Conservation (phyloP, 2,888 invertebrate species). For the Ashinkailepas kermadecensis region DNA sequence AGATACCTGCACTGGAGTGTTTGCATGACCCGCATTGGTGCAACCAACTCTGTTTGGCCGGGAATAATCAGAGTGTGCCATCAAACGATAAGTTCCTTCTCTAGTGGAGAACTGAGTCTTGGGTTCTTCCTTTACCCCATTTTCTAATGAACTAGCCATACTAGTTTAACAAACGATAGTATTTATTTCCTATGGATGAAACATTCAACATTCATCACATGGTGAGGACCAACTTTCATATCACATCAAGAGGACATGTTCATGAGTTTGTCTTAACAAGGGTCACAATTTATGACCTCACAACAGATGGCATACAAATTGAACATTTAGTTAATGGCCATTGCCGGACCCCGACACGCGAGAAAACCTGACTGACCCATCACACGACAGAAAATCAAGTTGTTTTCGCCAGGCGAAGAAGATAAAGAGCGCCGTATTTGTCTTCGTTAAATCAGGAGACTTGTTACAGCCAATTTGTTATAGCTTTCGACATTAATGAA, state of each 20-base stretch:
- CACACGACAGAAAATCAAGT: no score
- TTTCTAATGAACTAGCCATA: conserved; percentile 36
- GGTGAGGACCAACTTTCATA: not conserved
- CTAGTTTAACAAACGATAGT: not conserved
- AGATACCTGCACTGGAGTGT: conserved; percentile 70
- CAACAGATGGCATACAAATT: no score
- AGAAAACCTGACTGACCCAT: not conserved
- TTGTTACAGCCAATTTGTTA: no score
- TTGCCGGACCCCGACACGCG: no score
- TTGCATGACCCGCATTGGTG: conserved; percentile 50
- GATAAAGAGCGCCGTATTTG: no score
- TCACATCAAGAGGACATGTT: not conserved
- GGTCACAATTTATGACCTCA: no score
- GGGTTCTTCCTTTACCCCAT: conserved; percentile 69
- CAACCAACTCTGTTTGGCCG: conserved; percentile 90
- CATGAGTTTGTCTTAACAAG: no score
- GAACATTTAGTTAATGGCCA: no score
- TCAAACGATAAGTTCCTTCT: conserved; percentile 92
- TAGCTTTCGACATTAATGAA: no score
- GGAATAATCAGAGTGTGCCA: conserved; percentile 94
- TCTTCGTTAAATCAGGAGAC: no score
- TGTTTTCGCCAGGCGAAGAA: no score
- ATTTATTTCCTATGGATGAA: not conserved
- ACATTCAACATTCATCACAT: not conserved
- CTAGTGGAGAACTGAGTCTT: conserved; percentile 96